These are phyloP conservation scores for Psittacara wagleri DNA, from an alignment of 2,113 vertebrate genomes.

Conservation along the genomic window DNA sequence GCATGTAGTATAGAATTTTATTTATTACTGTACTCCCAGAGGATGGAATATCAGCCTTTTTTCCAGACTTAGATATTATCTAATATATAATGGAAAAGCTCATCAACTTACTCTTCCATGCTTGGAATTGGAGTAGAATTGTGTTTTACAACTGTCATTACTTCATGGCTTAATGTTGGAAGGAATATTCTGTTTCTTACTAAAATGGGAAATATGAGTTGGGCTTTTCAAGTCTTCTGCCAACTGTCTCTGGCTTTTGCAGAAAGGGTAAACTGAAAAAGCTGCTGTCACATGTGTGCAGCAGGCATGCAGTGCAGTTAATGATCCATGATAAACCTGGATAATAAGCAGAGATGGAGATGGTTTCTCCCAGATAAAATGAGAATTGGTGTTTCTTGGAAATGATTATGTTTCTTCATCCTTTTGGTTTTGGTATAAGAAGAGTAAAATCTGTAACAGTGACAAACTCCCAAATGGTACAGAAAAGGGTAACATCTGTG, in stretches of 20 bases:
- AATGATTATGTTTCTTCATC: background rate
- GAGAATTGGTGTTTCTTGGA: background rate
- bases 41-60: background rate
- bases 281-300: background rate
- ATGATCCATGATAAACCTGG: background rate
- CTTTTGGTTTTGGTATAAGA: background rate
- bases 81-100: background rate
- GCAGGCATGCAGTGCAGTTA: background rate
- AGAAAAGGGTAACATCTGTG: background rate
- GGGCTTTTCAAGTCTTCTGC: background rate
- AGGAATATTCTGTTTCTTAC: background rate
- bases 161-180: background rate
- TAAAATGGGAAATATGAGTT: background rate
- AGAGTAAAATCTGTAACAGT: background rate
- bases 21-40: background rate
- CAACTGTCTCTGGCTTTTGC: background rate
- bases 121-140: background rate
- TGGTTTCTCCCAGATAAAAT: background rate
- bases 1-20: background rate
- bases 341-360: background rate
- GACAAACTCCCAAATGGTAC: background rate
- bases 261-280: background rate
- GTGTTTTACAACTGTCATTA: background rate
- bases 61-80: background rate
- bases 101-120: background rate